phyloP scores from a whole-genome alignment of 2,888 invertebrate genomes.

The Melanostoma scalare region DNA sequence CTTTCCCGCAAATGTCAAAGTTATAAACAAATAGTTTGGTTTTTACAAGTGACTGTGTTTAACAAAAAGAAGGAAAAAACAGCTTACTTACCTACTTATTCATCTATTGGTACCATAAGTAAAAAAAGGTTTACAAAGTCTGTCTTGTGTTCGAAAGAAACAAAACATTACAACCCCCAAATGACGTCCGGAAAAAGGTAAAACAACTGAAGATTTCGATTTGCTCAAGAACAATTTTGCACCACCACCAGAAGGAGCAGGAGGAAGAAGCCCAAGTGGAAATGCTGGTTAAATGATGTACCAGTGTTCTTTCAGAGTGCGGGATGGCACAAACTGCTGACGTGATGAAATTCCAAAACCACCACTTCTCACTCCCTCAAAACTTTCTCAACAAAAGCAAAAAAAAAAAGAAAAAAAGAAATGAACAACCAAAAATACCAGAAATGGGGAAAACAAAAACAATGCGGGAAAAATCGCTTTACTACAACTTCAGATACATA shows the following conservation, averaged over 20 bases:
- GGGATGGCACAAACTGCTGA: constrained; percentile 75
- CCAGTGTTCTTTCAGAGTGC: constrained; percentile 62
- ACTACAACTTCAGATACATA: constrained; percentile 54
- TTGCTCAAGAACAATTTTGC: constrained; percentile 61
- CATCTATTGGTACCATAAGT: no score
- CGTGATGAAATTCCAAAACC: constrained; percentile 74
- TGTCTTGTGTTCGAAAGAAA: constrained; percentile 28
- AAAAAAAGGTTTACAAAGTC: constrained; percentile 47
- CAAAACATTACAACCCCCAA: constrained; percentile 36
- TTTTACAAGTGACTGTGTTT: no score
- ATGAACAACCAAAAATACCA: constrained; percentile 42
- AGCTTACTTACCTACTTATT: no score
- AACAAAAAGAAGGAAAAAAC: no score
- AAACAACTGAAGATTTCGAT: constrained; percentile 71
- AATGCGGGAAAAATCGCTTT: constrained; percentile 61
- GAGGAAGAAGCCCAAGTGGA: constrained; percentile 55
- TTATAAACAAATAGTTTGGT: no score
- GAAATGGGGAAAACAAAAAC: constrained; percentile 67
- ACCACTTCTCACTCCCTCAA: constrained; percentile 58
- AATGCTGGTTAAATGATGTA: constrained; percentile 72
- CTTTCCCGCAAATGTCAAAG: no score
- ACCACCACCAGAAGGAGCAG: constrained; percentile 3
- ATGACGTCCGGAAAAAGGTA: constrained; percentile 58
- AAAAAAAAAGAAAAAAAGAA: constrained; percentile 35
- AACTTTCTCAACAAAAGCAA: constrained; percentile 21